These are phyloP conservation scores for Pachypeltis micranthus DNA, from an alignment of 1,140 invertebrate species.

Conservation along the genomic window DNA sequence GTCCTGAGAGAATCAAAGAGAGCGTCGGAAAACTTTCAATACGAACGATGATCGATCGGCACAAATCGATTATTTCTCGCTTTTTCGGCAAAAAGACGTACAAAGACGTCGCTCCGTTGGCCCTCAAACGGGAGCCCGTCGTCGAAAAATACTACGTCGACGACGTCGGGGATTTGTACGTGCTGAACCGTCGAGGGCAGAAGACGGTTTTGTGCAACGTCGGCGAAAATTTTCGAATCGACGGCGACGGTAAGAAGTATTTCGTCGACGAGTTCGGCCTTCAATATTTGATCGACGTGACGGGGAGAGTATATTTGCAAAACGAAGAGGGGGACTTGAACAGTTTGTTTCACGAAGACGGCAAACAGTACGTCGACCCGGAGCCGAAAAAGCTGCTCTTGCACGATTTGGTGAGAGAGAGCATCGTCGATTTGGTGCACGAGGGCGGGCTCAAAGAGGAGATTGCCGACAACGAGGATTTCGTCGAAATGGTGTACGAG, in stretches of 20 bases:
- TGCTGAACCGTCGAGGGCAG: neutral
- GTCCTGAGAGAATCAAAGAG: too few species aligned
- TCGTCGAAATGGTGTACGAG: neutral
- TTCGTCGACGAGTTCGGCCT: neutral
- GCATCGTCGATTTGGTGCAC: neutral
- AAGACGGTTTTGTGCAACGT: neutral
- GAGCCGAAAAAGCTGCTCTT: neutral
- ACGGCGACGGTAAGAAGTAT: neutral
- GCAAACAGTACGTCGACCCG: neutral
- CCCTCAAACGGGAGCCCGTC: neutral
- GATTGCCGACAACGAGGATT: neutral
- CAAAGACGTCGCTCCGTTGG: neutral
- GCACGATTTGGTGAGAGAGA: neutral
- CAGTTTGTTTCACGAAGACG: conserved; percentile 2
- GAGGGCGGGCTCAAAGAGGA: neutral
- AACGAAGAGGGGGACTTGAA: neutral
- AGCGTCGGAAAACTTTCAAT: neutral
- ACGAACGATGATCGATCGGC: neutral
- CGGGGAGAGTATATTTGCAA: neutral
- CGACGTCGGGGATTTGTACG: neutral
- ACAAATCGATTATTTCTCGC: neutral
- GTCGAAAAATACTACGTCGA: neutral
- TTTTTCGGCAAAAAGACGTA: neutral
- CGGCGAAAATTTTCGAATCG: neutral
- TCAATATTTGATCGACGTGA: neutral